These are phyloP conservation scores for Halcyon badia DNA, from an alignment of 2,797 vertebrate species.

Conservation along the genomic window DNA sequence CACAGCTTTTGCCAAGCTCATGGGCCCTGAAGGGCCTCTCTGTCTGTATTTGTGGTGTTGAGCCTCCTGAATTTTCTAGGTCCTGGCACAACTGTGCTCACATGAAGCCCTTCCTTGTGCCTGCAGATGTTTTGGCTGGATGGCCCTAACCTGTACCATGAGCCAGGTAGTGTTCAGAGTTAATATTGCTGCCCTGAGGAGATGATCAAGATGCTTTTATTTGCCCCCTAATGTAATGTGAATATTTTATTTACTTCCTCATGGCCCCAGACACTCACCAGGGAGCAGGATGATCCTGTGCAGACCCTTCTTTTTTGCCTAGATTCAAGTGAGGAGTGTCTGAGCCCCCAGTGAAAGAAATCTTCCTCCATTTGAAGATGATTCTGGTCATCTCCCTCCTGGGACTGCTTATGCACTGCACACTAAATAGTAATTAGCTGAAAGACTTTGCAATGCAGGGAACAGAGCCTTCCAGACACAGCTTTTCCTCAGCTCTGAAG, in stretches of 20 bases:
- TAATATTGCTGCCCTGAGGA: background rate
- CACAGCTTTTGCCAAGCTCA: background rate
- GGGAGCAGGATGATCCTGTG: background rate
- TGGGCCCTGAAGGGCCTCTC: background rate
- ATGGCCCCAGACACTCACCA: background rate
- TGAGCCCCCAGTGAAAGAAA: background rate
- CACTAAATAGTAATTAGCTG: background rate
- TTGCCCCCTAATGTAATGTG: background rate
- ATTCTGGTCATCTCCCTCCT: background rate
- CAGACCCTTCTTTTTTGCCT: background rate
- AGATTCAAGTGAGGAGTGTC: background rate
- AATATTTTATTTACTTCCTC: background rate
- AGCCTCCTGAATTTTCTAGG: background rate
- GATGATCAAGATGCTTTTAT: background rate
- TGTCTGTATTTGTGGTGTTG: background rate
- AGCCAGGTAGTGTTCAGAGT: background rate
- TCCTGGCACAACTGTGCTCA: background rate
- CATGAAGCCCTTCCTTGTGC: background rate
- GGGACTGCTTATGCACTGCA: background rate
- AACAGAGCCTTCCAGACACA: background rate
- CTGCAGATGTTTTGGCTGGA: rapidly evolving
- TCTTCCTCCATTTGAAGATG: background rate
- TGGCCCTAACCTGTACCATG: rapidly evolving
- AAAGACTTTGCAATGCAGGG: background rate
- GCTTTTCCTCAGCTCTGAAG: background rate